A percentile compares a stretch with the other conserved stretches of the same genome.
Evolutionary conservation across 2,888 invertebrate genomes (phyloP).

Genomic region (Synergus umbraculus): DNA sequence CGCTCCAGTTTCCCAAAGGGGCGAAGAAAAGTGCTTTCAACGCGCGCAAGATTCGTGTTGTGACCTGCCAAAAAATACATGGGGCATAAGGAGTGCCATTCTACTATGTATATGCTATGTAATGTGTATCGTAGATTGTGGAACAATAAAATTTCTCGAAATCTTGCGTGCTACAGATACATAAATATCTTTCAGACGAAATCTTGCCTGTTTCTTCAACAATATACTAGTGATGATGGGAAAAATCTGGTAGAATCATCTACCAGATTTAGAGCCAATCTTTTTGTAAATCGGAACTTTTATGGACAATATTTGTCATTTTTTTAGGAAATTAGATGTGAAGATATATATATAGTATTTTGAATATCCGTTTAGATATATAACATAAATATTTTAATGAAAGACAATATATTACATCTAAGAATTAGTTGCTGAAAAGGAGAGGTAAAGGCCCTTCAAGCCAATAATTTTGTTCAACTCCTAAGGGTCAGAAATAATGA

Average conservation of each 20-base stretch:
- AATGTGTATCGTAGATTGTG: background rate
- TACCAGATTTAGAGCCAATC: background rate
- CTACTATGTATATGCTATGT: background rate
- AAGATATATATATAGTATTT: background rate
- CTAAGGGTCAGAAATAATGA: background rate
- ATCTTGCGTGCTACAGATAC: background rate
- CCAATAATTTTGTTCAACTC: background rate
- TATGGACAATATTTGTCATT: background rate
- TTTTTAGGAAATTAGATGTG: too few species aligned
- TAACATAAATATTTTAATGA: too few species aligned
- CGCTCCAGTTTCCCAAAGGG: constrained; percentile 51
- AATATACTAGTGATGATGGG: background rate
- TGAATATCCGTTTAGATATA: background rate
- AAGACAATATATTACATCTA: background rate
- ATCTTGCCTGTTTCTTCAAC: constrained; percentile 3
- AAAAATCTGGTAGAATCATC: background rate
- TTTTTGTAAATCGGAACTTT: background rate
- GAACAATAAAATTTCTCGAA: background rate
- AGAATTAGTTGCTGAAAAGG: background rate
- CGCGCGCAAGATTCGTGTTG: constrained; percentile 33
- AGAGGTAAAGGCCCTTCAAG: background rate
- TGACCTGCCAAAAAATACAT: constrained; percentile 46
- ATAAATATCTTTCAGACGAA: background rate
- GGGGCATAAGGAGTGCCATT: background rate
- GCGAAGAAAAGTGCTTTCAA: constrained; percentile 49